A percentile compares a stretch with the other conserved stretches of the same genome.
phyloP scores from a whole-genome alignment of 2,888 invertebrate species.

The Aphrophora alni region DNA sequence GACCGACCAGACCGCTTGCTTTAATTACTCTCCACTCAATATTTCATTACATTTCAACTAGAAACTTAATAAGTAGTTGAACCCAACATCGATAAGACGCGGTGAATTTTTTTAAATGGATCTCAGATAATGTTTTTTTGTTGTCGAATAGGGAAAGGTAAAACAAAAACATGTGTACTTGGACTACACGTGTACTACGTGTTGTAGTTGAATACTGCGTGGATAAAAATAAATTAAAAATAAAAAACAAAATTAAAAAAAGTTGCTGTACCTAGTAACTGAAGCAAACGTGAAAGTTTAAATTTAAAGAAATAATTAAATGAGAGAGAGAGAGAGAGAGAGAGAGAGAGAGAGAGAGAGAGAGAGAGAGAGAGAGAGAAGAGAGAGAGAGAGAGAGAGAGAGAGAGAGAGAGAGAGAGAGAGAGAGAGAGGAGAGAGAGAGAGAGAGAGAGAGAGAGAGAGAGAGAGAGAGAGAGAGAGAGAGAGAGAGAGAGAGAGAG shows the following conservation, averaged over 20 bases:
- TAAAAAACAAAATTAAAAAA: too few species aligned
- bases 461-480: constrained; percentile 28
- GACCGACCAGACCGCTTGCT: background rate
- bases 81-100: too few species aligned
- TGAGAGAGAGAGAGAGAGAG: background rate
- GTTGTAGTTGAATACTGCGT: too few species aligned
- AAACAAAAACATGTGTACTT: too few species aligned
- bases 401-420: constrained; percentile 12
- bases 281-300: background rate
- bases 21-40: background rate
- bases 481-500: background rate
- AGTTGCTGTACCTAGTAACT: constrained; percentile 6
- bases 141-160: too few species aligned
- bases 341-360: background rate
- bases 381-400: background rate
- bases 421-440: constrained; percentile 26
- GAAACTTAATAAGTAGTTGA: background rate
- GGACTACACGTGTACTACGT: too few species aligned
- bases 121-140: too few species aligned
- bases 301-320: too few species aligned
- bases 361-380: constrained; percentile 11
- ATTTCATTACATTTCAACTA: background rate
- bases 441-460: constrained; percentile 26
- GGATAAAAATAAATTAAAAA: too few species aligned
- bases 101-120: too few species aligned